Conservation (phyloP, 2,888 invertebrate genomes). For the Spilosoma lubricipeda region DNA sequence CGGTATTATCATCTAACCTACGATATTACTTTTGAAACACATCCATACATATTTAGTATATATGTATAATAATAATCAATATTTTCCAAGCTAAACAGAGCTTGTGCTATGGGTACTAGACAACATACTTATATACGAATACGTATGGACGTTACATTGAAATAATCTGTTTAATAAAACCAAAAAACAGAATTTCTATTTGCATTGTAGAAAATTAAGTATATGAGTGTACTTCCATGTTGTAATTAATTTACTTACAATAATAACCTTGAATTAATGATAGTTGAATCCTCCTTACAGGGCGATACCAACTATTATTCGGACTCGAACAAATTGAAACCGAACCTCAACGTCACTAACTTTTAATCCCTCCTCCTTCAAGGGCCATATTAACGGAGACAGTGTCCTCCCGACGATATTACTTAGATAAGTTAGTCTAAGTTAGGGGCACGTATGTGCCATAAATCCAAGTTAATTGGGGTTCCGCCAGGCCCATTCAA, state of each 20-base stretch:
- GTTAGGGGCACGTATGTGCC: conserved; percentile 33
- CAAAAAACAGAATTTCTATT: not conserved
- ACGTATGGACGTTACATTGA: too few relatives aligned
- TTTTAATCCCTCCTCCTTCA: conserved; percentile 12
- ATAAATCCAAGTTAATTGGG: conserved; percentile 58
- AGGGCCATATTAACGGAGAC: conserved; percentile 1
- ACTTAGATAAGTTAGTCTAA: conserved; percentile 37
- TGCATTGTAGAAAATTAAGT: not conserved
- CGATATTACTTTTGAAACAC: too few relatives aligned
- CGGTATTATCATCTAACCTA: too few relatives aligned
- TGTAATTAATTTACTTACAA: not conserved
- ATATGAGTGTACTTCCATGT: not conserved
- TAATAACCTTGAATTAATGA: not conserved
- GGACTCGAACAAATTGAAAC: conserved; percentile 4
- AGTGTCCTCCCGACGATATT: conserved; percentile 26
- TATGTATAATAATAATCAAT: too few relatives aligned
- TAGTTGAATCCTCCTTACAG: not conserved
- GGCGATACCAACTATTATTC: not conserved
- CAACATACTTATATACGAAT: too few relatives aligned
- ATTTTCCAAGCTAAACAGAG: too few relatives aligned
- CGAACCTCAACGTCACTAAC: conserved; percentile 6
- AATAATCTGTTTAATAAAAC: not conserved
- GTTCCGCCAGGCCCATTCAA: conserved; percentile 36
- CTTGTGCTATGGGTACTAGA: too few relatives aligned
- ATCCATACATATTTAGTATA: too few relatives aligned